Percentiles rank a stretch among this genome's conserved stretches.
Conservation (phyloP, 2,113 vertebrate genomes). For the Epinephelus fuscoguttatus region DNA sequence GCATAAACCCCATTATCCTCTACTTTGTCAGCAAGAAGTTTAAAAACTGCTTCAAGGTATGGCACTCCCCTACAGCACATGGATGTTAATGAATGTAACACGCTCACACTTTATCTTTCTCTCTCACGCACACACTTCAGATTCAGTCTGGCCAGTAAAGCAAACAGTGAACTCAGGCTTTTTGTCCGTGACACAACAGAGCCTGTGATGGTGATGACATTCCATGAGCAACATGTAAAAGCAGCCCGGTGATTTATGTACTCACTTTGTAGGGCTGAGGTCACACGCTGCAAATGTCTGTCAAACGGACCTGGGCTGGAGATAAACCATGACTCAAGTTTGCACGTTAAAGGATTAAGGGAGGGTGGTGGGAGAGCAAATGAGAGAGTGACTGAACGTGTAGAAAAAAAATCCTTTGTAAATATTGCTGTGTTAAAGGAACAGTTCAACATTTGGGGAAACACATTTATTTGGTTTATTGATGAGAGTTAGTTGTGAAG, state of each 20-base stretch:
- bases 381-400: not conserved
- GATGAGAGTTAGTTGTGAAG: not conserved
- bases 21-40: slow-evolving; percentile 99
- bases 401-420: not conserved
- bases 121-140: not conserved
- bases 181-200: slow-evolving; percentile 45
- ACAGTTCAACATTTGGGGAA: not conserved
- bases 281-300: slow-evolving; percentile 60
- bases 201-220: slow-evolving; percentile 40
- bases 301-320: slow-evolving; percentile 52
- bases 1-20: slow-evolving; percentile 98
- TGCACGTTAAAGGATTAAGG: slow-evolving; percentile 7
- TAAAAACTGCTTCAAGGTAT: slow-evolving; percentile 99
- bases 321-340: slow-evolving; percentile 68
- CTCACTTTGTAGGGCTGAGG: slow-evolving; percentile 44
- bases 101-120: not conserved
- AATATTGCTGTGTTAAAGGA: not conserved
- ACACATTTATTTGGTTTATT: not conserved
- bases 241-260: slow-evolving; percentile 71
- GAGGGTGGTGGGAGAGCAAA: slow-evolving; percentile 3
- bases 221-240: slow-evolving; percentile 64
- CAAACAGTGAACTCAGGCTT: slow-evolving; percentile 49
- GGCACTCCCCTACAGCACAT: slow-evolving; percentile 18
- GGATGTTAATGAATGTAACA: not conserved
- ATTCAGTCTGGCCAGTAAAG: slow-evolving; percentile 41